phyloP scores from a whole-genome alignment of 2,113 vertebrate genomes.

The Nematolebias whitei region DNA sequence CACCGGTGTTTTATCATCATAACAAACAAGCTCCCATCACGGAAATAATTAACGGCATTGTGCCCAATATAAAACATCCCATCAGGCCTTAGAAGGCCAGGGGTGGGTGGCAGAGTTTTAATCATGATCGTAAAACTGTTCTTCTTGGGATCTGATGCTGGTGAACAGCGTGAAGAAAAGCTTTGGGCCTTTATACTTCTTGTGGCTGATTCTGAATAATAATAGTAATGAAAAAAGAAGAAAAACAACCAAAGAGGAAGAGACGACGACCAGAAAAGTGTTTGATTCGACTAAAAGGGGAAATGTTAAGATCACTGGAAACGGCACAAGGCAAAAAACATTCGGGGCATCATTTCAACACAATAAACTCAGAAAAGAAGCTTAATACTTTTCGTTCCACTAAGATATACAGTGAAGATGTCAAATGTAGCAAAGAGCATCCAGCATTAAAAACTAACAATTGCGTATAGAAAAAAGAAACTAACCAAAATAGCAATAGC shows the following conservation, averaged over 20 bases:
- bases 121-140: slow-evolving; percentile 90
- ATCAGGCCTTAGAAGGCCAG: slow-evolving; percentile 86
- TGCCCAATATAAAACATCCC: slow-evolving; percentile 90
- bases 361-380: not conserved
- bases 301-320: not conserved
- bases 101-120: slow-evolving; percentile 74
- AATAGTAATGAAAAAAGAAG: too few relatives aligned
- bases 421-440: too few relatives aligned
- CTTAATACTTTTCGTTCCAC: too few relatives aligned
- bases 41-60: slow-evolving; percentile 93
- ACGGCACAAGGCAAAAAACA: not conserved
- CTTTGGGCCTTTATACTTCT: slow-evolving; percentile 2
- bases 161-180: not conserved
- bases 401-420: too few relatives aligned
- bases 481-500: too few relatives aligned
- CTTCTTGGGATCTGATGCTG: slow-evolving; percentile 56
- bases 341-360: too few relatives aligned
- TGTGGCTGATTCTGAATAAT: not conserved
- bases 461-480: too few relatives aligned
- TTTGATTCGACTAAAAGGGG: not conserved
- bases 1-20: slow-evolving; percentile 77
- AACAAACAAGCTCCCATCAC: slow-evolving; percentile 94
- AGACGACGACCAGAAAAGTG: not conserved
- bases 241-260: not conserved
- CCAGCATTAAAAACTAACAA: too few relatives aligned